Evolutionary conservation across 1,140 invertebrate genomes (phyloP).

Genomic region (Hycleus cichorii): DNA sequence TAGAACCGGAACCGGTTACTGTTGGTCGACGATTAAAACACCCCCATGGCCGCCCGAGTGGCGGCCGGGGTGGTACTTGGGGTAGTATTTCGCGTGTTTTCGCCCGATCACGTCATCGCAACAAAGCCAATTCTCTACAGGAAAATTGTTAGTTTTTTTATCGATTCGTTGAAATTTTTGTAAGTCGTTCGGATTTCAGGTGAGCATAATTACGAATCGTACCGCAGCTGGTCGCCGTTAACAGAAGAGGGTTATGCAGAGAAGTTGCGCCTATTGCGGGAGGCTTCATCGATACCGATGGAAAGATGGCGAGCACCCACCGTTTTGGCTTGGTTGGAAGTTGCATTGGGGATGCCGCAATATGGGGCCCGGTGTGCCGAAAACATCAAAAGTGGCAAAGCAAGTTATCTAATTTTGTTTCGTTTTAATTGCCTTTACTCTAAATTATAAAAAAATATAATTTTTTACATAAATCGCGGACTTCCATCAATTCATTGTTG

Average conservation of each 20-base stretch:
- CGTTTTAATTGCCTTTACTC: too few relatives aligned
- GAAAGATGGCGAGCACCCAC: conserved; percentile 86
- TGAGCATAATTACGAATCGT: conserved; percentile 35
- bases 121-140: conserved; percentile 48
- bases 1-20: conserved; percentile 47
- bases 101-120: conserved; percentile 73
- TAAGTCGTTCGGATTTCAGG: conserved; percentile 15
- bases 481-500: too few relatives aligned
- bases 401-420: conserved; percentile 35
- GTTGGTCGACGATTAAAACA: conserved; percentile 41
- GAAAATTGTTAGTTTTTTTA: conserved; percentile 31
- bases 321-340: conserved; percentile 88
- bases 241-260: conserved; percentile 79
- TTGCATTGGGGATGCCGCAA: conserved; percentile 88
- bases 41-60: conserved; percentile 36
- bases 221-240: conserved; percentile 65
- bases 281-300: conserved; percentile 81
- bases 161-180: background rate
- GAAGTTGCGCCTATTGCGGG: conserved; percentile 69
- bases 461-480: too few relatives aligned
- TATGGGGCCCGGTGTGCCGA: conserved; percentile 83
- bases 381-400: conserved; percentile 92
- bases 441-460: too few relatives aligned
- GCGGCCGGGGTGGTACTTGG: conserved; percentile 59
- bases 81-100: conserved; percentile 80